A percentile compares a stretch with the other conserved stretches of the same genome.
These are phyloP conservation scores for Drosophila sucinea DNA, from an alignment of 1,140 invertebrate species.

Conservation along the genomic window DNA sequence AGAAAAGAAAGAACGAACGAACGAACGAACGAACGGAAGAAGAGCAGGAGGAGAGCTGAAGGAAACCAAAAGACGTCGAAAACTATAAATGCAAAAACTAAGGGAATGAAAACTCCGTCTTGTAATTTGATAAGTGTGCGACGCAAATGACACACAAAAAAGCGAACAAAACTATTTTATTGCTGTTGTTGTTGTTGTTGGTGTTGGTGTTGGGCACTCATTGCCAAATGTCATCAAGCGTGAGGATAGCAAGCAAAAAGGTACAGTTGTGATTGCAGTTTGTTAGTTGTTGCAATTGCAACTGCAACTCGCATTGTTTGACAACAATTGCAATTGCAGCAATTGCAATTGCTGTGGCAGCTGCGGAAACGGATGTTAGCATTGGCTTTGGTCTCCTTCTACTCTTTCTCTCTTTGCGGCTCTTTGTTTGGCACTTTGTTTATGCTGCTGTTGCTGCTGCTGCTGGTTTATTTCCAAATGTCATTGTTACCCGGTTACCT, in stretches of 20 bases:
- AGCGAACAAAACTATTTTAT: slow-evolving; percentile 30
- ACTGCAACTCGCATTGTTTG: slow-evolving; percentile 14
- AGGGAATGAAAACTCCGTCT: slow-evolving; percentile 25
- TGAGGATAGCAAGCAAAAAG: slow-evolving; percentile 3
- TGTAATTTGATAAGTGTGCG: slow-evolving; percentile 58
- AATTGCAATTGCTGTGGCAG: neutral
- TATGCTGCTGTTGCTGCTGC: neutral
- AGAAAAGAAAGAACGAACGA: too few species aligned
- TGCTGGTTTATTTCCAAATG: neutral
- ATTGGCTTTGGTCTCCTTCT: slow-evolving; percentile 1
- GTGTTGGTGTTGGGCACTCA: neutral
- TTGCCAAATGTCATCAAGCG: slow-evolving; percentile 27
- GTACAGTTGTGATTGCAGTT: slow-evolving; percentile 39
- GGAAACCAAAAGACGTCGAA: slow-evolving; percentile 30
- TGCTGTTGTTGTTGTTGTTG: slow-evolving; percentile 24
- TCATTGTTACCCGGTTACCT: slow-evolving; percentile 15
- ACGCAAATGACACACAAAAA: slow-evolving; percentile 28
- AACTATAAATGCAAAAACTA: slow-evolving; percentile 34
- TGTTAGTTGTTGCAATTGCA: slow-evolving; percentile 1
- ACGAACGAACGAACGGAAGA: neutral
- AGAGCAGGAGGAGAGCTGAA: neutral
- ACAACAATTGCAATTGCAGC: slow-evolving; percentile 26
- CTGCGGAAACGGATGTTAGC: slow-evolving; percentile 43
- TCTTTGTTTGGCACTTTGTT: slow-evolving; percentile 11
- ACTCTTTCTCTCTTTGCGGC: neutral